Conservation (phyloP, 2,113 vertebrate genomes). For the Carollia perspicillata region DNA sequence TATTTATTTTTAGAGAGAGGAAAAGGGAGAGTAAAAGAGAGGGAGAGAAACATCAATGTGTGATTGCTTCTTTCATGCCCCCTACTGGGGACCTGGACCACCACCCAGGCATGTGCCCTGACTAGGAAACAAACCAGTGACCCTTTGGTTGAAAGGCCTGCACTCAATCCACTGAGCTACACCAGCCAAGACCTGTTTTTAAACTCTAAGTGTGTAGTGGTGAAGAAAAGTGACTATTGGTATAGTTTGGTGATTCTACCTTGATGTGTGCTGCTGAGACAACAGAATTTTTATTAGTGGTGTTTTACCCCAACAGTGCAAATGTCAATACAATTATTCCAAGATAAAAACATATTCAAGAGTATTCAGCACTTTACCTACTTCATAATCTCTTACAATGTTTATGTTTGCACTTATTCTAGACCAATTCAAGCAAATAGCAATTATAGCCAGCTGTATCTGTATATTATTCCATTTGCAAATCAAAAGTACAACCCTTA, state of each 20-base stretch:
- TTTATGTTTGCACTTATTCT: not conserved
- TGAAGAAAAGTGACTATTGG: not conserved
- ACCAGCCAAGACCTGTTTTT: not conserved
- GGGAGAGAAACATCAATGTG: no score
- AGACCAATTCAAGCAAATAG: not conserved
- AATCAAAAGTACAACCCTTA: not conserved
- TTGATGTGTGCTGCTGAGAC: not conserved
- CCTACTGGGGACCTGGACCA: no score
- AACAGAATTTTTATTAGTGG: not conserved
- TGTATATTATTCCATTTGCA: not conserved
- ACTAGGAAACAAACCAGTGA: no score
- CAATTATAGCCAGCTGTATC: not conserved
- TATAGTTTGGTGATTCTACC: not conserved
- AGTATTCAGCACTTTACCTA: not conserved
- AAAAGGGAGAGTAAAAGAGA: no score
- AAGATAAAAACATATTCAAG: not conserved
- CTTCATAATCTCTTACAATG: not conserved
- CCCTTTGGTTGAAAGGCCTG: no score
- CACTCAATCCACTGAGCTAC: no score
- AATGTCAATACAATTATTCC: not conserved
- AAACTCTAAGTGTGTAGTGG: fast-evolving
- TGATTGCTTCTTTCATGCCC: no score
- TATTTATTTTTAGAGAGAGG: no score
- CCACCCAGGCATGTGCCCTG: no score
- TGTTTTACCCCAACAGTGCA: not conserved